These are phyloP conservation scores for Lutraria lutraria DNA, from an alignment of 2,888 invertebrate genomes.

Conservation along the genomic window DNA sequence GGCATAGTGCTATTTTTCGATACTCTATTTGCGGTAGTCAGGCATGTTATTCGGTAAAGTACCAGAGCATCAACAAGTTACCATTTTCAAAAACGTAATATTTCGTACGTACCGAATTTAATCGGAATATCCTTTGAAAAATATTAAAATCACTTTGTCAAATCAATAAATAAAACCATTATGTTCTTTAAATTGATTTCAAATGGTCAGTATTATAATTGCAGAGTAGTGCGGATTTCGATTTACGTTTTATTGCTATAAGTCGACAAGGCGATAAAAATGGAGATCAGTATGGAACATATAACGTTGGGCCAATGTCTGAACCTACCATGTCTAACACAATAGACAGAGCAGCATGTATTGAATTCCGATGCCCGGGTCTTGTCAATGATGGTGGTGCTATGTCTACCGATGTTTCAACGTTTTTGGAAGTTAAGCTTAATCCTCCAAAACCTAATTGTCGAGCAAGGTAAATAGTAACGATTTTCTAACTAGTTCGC, in stretches of 20 bases:
- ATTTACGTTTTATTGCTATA: conserved; percentile 30
- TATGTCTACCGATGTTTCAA: conserved; percentile 4
- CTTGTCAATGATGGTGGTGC: conserved; percentile 31
- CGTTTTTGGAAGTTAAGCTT: conserved; percentile 23
- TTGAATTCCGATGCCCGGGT: conserved; percentile 40
- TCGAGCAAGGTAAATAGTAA: conserved; percentile 20
- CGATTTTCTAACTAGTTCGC: too few relatives aligned
- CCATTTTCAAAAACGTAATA: too few relatives aligned
- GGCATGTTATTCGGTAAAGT: too few relatives aligned
- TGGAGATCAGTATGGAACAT: conserved; percentile 34
- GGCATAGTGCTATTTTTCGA: too few relatives aligned
- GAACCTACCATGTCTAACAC: conserved; percentile 11
- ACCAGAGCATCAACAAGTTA: too few relatives aligned
- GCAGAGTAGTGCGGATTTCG: conserved; percentile 20
- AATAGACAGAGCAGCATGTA: conserved; percentile 28
- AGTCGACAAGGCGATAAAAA: not conserved
- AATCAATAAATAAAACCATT: too few relatives aligned
- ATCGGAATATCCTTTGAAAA: too few relatives aligned
- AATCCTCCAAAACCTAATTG: conserved; percentile 26
- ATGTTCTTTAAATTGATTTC: too few relatives aligned
- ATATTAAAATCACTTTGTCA: too few relatives aligned
- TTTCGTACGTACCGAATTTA: too few relatives aligned
- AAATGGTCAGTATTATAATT: not conserved
- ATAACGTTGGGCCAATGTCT: conserved; percentile 16
- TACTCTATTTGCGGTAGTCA: too few relatives aligned